phyloP scores from a whole-genome alignment of 2,797 vertebrate species.

The Heterohyrax brucei region DNA sequence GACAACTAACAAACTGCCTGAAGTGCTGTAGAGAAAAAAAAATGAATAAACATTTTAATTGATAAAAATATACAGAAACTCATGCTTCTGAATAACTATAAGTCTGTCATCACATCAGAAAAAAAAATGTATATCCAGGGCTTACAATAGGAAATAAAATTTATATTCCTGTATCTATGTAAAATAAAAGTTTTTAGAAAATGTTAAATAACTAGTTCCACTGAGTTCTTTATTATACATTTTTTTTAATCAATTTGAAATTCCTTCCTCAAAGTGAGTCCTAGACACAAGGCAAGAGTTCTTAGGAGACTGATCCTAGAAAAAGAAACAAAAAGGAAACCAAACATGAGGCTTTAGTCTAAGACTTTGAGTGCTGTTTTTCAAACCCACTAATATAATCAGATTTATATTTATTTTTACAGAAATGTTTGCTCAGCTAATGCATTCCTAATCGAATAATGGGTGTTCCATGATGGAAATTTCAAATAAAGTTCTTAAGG shows the following conservation, averaged over 20 bases:
- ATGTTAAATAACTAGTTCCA: conserved; percentile 77
- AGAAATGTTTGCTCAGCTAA: conserved; percentile 85
- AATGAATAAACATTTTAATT: conserved; percentile 13
- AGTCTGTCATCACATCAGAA: conserved; percentile 64
- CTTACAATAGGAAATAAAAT: conserved; percentile 64
- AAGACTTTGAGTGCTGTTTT: conserved; percentile 84
- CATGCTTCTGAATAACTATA: conserved; percentile 58
- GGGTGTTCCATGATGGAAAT: conserved; percentile 80
- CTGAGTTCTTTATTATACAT: conserved; percentile 72
- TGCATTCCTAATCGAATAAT: conserved; percentile 84
- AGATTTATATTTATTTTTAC: conserved; percentile 85
- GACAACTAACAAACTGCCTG: conserved; percentile 35
- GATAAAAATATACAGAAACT: conserved; percentile 72
- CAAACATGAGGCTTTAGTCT: conserved; percentile 80
- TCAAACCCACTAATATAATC: conserved; percentile 82
- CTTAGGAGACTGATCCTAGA: conserved; percentile 67
- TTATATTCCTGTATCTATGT: conserved; percentile 70
- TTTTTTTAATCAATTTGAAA: conserved; percentile 78
- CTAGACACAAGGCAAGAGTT: conserved; percentile 72
- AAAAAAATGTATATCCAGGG: background rate
- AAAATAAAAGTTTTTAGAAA: conserved; percentile 71
- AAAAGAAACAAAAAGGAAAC: conserved; percentile 81
- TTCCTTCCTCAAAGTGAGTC: conserved; percentile 76
- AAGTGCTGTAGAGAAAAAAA: conserved; percentile 29
- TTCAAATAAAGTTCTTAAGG: conserved; percentile 85